phyloP scores from a whole-genome alignment of 2,888 invertebrate genomes.

The Lacanobia oleracea region DNA sequence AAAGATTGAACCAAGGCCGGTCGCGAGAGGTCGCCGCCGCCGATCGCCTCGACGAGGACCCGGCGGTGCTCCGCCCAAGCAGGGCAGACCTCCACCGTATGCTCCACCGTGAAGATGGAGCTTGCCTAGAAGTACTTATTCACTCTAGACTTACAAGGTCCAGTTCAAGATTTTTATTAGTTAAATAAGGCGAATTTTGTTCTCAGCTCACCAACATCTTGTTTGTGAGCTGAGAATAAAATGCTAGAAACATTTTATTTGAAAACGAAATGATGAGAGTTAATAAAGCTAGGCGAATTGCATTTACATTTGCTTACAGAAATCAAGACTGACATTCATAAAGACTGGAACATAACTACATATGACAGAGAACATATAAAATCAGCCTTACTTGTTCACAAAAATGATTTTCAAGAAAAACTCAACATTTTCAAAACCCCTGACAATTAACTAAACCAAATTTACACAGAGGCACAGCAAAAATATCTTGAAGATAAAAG shows the following conservation, averaged over 20 bases:
- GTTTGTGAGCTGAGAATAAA: slow-evolving; percentile 6
- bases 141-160: too few species aligned
- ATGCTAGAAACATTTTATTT: not conserved
- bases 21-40: too few species aligned
- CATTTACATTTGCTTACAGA: not conserved
- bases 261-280: not conserved
- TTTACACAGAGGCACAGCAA: slow-evolving; percentile 33
- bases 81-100: too few species aligned
- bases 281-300: not conserved
- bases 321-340: slow-evolving; percentile 4
- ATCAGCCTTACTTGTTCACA: not conserved
- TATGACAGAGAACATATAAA: not conserved
- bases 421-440: not conserved
- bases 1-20: too few species aligned
- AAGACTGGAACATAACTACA: slow-evolving; percentile 1
- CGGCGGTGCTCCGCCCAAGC: too few species aligned
- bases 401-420: slow-evolving; percentile 10
- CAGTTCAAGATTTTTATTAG: not conserved
- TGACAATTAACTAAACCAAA: slow-evolving; percentile 42
- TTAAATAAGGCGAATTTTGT: not conserved
- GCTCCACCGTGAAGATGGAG: too few species aligned
- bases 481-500: slow-evolving; percentile 45
- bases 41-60: too few species aligned
- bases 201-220: too few species aligned
- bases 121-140: too few species aligned